Evolutionary conservation across 2,113 vertebrate species (phyloP).

Genomic region (Canis aureus): DNA sequence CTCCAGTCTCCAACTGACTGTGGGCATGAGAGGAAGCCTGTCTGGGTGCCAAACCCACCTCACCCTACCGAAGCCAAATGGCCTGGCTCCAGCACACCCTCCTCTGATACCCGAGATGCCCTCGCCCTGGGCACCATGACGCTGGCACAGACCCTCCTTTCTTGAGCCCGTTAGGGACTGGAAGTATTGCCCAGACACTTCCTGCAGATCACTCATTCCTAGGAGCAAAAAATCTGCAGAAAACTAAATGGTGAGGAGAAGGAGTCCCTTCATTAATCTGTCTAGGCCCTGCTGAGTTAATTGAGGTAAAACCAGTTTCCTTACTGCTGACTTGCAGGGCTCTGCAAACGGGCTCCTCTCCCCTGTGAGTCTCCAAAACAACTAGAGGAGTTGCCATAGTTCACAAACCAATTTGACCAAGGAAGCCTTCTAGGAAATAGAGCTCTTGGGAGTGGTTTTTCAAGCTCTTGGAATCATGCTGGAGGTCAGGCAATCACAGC

Average conservation of each 20-base stretch:
- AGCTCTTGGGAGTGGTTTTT: background rate
- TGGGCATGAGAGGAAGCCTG: background rate
- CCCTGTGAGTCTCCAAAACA: background rate
- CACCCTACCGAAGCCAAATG: background rate
- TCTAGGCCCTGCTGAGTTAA: background rate
- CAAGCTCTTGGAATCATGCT: background rate
- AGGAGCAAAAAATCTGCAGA: background rate
- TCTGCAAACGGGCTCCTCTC: background rate
- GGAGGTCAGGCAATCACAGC: background rate
- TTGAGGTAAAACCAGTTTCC: background rate
- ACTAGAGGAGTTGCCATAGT: background rate
- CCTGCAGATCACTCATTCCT: background rate
- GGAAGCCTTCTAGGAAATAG: background rate
- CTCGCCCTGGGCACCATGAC: background rate
- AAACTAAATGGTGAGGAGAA: background rate
- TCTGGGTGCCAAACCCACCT: background rate
- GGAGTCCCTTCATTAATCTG: background rate
- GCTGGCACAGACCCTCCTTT: background rate
- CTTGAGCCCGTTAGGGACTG: background rate
- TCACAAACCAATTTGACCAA: background rate
- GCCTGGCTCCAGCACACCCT: background rate
- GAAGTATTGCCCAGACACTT: background rate
- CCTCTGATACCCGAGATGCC: background rate
- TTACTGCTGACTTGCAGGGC: background rate
- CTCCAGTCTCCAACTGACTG: background rate